Evolutionary conservation across 2,888 invertebrate genomes (phyloP).

Genomic region (Cristatella mucedo): DNA sequence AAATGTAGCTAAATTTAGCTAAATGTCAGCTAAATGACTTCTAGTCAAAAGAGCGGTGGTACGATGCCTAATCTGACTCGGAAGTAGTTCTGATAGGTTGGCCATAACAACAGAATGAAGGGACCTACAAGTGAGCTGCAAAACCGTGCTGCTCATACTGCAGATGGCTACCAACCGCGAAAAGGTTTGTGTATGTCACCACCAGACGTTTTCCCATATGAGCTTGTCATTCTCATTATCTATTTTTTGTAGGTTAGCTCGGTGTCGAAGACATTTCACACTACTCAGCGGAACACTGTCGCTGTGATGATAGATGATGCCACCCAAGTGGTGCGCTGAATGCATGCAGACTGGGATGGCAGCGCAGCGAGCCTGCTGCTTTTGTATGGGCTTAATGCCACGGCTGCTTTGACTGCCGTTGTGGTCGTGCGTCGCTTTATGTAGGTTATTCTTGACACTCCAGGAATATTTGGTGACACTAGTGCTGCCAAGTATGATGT

Average conservation of each 20-base stretch:
- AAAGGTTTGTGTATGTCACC: neutral
- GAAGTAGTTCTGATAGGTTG: too few species aligned
- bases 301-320: conserved; percentile 58
- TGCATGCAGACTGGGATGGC: too few species aligned
- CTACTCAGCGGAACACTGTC: conserved; percentile 56
- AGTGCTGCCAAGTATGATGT: conserved; percentile 19
- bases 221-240: neutral
- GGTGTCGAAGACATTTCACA: conserved; percentile 76
- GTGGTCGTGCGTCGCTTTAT: conserved; percentile 7
- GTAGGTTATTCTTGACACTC: conserved; percentile 69
- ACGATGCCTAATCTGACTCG: too few species aligned
- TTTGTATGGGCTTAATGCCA: too few species aligned
- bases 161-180: neutral
- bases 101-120: too few species aligned
- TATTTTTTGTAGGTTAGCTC: conserved; percentile 57
- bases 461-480: conserved; percentile 53
- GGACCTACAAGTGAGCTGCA: too few species aligned
- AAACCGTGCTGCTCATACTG: too few species aligned
- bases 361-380: too few species aligned
- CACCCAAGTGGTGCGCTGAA: conserved; percentile 58
- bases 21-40: too few species aligned
- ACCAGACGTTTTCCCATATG: neutral
- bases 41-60: too few species aligned
- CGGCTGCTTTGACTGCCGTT: neutral
- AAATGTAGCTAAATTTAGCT: too few species aligned